These are phyloP conservation scores for Tragopan temminckii DNA, from an alignment of 2,797 vertebrate species.

Conservation along the genomic window DNA sequence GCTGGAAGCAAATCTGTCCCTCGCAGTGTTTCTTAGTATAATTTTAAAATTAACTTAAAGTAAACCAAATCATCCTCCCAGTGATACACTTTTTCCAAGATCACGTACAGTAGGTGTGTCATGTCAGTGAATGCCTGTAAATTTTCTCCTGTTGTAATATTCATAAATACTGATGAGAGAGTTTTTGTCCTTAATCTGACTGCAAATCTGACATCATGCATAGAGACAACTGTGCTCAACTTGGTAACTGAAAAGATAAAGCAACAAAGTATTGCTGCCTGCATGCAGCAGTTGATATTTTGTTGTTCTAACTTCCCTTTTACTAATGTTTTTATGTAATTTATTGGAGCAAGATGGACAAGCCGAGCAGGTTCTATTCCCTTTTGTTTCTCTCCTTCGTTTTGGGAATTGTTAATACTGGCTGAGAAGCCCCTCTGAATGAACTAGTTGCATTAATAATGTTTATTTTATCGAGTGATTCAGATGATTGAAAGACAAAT, in stretches of 20 bases:
- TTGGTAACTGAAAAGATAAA: constrained; percentile 15
- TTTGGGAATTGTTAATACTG: not conserved
- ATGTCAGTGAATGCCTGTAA: constrained; percentile 77
- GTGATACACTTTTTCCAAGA: constrained; percentile 69
- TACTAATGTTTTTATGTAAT: not conserved
- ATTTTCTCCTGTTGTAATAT: constrained; percentile 67
- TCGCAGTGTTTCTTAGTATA: constrained; percentile 67
- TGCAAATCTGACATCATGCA: constrained; percentile 1
- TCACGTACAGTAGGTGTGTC: constrained; percentile 61
- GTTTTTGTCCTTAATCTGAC: constrained; percentile 59
- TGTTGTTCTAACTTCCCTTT: not conserved
- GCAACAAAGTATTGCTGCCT: not conserved
- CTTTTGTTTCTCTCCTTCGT: not conserved
- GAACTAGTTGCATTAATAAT: not conserved
- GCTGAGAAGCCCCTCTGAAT: not conserved
- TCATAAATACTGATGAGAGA: constrained; percentile 65
- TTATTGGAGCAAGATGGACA: not conserved
- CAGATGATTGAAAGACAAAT: not conserved
- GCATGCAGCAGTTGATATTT: not conserved
- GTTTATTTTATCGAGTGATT: constrained; percentile 1
- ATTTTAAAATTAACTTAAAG: constrained; percentile 78
- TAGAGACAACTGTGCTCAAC: not conserved
- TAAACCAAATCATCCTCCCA: constrained; percentile 71
- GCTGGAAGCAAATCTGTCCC: constrained; percentile 66
- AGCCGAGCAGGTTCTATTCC: not conserved